Evolutionary conservation across 2,113 vertebrate genomes (phyloP).

Genomic region (Hippoglossus stenolepis): DNA sequence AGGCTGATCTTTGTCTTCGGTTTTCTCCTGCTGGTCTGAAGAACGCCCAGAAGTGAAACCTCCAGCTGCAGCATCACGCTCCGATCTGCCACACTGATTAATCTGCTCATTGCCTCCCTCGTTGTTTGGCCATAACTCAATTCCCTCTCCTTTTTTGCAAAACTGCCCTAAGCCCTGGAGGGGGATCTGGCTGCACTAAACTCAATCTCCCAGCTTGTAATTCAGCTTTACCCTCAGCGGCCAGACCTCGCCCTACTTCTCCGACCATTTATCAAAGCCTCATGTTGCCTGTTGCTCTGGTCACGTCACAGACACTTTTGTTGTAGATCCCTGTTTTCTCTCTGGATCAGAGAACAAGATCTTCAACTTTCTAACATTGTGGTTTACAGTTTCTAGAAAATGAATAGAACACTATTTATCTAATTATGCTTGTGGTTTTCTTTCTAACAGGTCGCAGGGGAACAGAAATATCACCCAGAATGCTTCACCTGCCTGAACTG

Average conservation of each 20-base stretch:
- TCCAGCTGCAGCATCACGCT: slow-evolving; percentile 13
- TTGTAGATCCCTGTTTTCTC: slow-evolving; percentile 3
- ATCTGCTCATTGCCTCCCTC: slow-evolving; percentile 53
- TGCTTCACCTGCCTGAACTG: slow-evolving; percentile 97
- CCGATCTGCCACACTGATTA: slow-evolving; percentile 55
- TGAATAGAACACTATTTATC: not conserved
- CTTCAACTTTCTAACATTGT: not conserved
- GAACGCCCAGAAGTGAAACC: slow-evolving; percentile 11
- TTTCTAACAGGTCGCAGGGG: slow-evolving; percentile 89
- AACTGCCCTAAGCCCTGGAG: slow-evolving; percentile 54
- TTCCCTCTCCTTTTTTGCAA: slow-evolving; percentile 61
- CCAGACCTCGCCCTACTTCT: slow-evolving; percentile 57
- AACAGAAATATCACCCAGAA: slow-evolving; percentile 98
- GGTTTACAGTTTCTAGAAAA: not conserved
- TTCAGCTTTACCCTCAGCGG: slow-evolving; percentile 26
- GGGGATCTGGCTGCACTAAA: slow-evolving; percentile 65
- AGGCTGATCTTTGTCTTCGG: not conserved
- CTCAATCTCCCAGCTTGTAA: slow-evolving; percentile 46
- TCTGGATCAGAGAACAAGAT: not conserved
- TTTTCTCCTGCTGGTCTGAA: not conserved
- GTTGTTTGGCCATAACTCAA: slow-evolving; percentile 63
- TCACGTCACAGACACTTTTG: slow-evolving; percentile 4
- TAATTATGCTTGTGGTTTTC: slow-evolving; percentile 9
- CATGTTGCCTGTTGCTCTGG: slow-evolving; percentile 13
- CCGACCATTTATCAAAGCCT: slow-evolving; percentile 25